phyloP scores from a whole-genome alignment of 92 coral and sea anemone genomes.

The Palythoa caribaeorum region DNA sequence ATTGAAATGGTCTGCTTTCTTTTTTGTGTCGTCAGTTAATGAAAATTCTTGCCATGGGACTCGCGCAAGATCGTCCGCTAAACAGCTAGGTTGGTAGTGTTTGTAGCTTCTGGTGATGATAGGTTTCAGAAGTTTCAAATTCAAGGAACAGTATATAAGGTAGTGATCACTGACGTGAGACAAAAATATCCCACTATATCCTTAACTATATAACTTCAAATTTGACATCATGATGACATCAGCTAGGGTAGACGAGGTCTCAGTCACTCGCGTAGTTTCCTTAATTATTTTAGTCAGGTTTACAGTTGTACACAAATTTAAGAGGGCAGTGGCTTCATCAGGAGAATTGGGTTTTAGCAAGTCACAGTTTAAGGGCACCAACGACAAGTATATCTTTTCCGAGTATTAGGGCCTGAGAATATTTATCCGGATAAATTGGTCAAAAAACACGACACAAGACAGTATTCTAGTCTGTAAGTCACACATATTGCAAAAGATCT shows the following conservation, averaged over 20 bases:
- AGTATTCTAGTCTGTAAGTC: conserved; percentile 37
- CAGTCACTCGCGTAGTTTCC: conserved; percentile 14
- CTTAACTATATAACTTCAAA: background rate
- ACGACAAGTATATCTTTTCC: conserved; percentile 36
- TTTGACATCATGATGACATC: conserved; percentile 14
- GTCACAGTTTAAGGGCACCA: conserved; percentile 43
- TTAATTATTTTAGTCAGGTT: background rate
- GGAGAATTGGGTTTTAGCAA: conserved; percentile 35
- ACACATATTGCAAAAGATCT: conserved; percentile 36
- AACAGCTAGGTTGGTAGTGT: conserved; percentile 17
- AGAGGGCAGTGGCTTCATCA: conserved; percentile 42
- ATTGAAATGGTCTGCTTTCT: background rate
- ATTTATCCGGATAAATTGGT: conserved; percentile 35
- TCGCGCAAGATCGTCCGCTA: conserved; percentile 37
- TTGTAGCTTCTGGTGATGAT: conserved; percentile 41
- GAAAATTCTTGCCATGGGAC: background rate
- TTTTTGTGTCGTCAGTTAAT: no score
- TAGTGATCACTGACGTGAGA: conserved; percentile 8
- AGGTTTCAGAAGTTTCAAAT: no score
- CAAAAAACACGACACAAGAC: conserved; percentile 29
- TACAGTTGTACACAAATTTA: conserved; percentile 19
- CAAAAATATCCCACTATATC: background rate
- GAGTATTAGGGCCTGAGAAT: conserved; percentile 43
- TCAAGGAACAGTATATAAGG: no score
- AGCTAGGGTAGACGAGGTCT: conserved; percentile 4